These are phyloP conservation scores for Sebastes trivittatus DNA, from an alignment of 2,797 vertebrate species.

Conservation along the genomic window DNA sequence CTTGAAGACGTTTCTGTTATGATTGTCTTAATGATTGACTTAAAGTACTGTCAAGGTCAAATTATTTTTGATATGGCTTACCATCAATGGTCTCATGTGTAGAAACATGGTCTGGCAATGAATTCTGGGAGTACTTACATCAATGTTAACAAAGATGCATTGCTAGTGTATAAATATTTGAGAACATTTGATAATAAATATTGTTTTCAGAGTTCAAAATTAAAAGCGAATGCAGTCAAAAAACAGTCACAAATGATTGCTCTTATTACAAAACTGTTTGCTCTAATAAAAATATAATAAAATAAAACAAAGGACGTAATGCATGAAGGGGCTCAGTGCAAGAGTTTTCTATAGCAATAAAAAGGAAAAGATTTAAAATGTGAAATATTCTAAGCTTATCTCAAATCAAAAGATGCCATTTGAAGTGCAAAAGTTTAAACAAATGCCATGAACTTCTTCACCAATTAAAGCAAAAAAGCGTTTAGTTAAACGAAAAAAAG, in stretches of 20 bases:
- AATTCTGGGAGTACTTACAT: not conserved
- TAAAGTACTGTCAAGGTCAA: not conserved
- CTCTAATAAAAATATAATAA: not conserved
- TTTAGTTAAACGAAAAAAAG: not conserved
- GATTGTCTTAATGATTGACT: not conserved
- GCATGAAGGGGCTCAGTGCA: not conserved
- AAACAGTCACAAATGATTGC: not conserved
- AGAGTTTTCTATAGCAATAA: not conserved
- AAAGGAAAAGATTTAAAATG: not conserved
- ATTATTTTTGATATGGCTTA: not conserved
- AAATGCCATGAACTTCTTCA: not conserved
- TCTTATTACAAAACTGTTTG: not conserved
- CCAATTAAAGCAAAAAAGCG: not conserved
- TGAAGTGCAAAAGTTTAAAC: not conserved
- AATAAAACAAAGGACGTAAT: too few species aligned
- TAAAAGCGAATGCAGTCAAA: rapidly evolving
- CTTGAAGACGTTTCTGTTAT: not conserved
- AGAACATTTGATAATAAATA: not conserved
- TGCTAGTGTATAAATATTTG: not conserved
- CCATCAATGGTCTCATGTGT: not conserved
- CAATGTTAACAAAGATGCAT: not conserved
- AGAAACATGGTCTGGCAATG: not conserved
- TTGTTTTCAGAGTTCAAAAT: not conserved
- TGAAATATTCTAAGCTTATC: not conserved
- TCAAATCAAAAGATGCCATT: not conserved